A percentile compares a stretch with the other conserved stretches of the same genome.
Evolutionary conservation across 2,113 vertebrate species (phyloP).

Genomic region (Nibea coibor): DNA sequence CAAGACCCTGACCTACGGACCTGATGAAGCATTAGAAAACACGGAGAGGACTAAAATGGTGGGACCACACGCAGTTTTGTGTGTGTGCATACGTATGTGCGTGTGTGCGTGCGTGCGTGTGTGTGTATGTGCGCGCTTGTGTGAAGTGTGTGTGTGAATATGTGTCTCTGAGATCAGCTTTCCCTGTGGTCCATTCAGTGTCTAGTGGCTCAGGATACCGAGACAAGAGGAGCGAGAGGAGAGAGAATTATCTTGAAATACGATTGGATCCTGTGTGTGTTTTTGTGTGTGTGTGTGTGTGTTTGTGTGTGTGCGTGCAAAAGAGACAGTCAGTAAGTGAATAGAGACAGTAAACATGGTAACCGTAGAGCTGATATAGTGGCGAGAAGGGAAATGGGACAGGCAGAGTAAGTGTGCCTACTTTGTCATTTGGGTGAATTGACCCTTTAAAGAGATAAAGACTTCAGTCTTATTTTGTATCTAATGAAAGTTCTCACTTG

Average conservation of each 20-base stretch:
- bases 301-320: conserved; percentile 12
- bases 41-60: conserved; percentile 53
- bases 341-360: conserved; percentile 67
- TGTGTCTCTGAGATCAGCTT: conserved; percentile 76
- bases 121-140: conserved; percentile 17
- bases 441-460: too few species aligned
- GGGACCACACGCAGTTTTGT: conserved; percentile 73
- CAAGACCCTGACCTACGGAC: conserved; percentile 59
- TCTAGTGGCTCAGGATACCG: conserved; percentile 73
- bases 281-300: conserved; percentile 12
- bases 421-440: conserved; percentile 2
- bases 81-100: conserved; percentile 45
- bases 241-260: conserved; percentile 80
- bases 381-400: conserved; percentile 13
- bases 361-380: conserved; percentile 67
- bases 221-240: conserved; percentile 75
- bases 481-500: neutral
- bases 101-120: conserved; percentile 29
- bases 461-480: neutral
- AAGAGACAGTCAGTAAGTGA: conserved; percentile 52
- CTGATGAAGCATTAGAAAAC: conserved; percentile 73
- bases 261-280: conserved; percentile 57
- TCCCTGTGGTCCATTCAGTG: conserved; percentile 76
- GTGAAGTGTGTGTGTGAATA: conserved; percentile 34
- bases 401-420: conserved; percentile 55